These are phyloP conservation scores for Liodrosophila aerea DNA, from an alignment of 2,888 invertebrate species.

Conservation along the genomic window DNA sequence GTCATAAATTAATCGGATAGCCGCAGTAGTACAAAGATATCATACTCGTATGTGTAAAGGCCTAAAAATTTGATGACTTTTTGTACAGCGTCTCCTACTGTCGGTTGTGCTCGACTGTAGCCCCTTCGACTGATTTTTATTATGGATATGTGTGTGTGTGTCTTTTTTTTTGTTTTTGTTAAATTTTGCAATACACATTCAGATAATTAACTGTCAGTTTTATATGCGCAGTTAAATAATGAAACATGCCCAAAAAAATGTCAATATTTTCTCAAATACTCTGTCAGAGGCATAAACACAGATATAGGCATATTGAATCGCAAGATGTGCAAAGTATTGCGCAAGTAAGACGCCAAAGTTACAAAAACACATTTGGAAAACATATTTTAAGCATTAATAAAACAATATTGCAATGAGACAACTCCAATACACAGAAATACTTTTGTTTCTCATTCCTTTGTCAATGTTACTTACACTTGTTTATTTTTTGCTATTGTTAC, in stretches of 20 bases:
- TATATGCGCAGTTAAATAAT: conserved; percentile 51
- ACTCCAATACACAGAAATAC: too few relatives aligned
- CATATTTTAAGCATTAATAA: too few relatives aligned
- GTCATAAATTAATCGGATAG: too few relatives aligned
- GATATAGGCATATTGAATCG: neutral
- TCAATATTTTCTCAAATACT: conserved; percentile 32
- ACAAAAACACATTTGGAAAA: too few relatives aligned
- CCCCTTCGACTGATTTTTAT: too few relatives aligned
- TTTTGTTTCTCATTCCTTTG: neutral
- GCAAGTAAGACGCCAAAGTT: too few relatives aligned
- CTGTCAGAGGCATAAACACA: neutral
- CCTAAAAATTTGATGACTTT: too few relatives aligned
- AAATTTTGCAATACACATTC: conserved; percentile 13
- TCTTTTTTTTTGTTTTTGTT: neutral
- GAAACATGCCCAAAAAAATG: conserved; percentile 46
- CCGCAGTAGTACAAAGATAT: too few relatives aligned
- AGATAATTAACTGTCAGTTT: conserved; percentile 46
- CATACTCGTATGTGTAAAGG: too few relatives aligned
- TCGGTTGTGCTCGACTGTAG: conserved; percentile 4
- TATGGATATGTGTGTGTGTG: neutral
- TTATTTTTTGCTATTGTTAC: neutral
- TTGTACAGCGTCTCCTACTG: too few relatives aligned
- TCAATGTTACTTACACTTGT: neutral
- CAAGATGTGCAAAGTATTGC: neutral
- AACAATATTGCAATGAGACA: too few relatives aligned